Percentiles rank a stretch among this genome's conserved stretches.
These are phyloP conservation scores for Pachyuromys duprasi DNA, from an alignment of 2,797 vertebrate species.

Conservation along the genomic window DNA sequence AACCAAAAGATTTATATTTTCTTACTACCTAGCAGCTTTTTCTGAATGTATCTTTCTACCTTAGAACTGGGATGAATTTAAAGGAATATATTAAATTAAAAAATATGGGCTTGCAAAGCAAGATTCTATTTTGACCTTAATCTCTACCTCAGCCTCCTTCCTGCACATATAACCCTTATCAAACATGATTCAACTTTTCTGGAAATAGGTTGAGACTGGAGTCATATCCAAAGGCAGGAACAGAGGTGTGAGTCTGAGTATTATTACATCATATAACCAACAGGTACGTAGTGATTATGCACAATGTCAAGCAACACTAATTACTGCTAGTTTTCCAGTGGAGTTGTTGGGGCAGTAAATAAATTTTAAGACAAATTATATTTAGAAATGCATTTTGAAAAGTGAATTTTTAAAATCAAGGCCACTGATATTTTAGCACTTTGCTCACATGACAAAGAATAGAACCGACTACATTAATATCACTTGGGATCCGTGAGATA, in stretches of 20 bases:
- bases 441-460: slow-evolving; percentile 25
- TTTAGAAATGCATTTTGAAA: slow-evolving; percentile 57
- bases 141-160: slow-evolving; percentile 43
- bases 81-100: slow-evolving; percentile 64
- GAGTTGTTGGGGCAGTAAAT: slow-evolving; percentile 17
- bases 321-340: slow-evolving; percentile 18
- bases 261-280: not conserved
- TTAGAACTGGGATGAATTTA: slow-evolving; percentile 62
- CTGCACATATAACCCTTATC: not conserved
- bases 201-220: slow-evolving; percentile 32
- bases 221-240: slow-evolving; percentile 3
- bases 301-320: not conserved
- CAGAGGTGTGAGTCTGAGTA: not conserved
- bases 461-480: not conserved
- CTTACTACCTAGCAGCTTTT: slow-evolving; percentile 70
- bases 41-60: slow-evolving; percentile 52
- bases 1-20: slow-evolving; percentile 74
- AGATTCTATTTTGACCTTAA: slow-evolving; percentile 71
- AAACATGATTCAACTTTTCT: not conserved
- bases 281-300: not conserved
- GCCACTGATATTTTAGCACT: slow-evolving; percentile 36
- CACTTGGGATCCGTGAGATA: not conserved
- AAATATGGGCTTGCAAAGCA: slow-evolving; percentile 72
- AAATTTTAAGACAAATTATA: slow-evolving; percentile 51
- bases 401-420: slow-evolving; percentile 33